Conservation (phyloP, 2,888 invertebrate genomes). For the Globia sparganii region DNA sequence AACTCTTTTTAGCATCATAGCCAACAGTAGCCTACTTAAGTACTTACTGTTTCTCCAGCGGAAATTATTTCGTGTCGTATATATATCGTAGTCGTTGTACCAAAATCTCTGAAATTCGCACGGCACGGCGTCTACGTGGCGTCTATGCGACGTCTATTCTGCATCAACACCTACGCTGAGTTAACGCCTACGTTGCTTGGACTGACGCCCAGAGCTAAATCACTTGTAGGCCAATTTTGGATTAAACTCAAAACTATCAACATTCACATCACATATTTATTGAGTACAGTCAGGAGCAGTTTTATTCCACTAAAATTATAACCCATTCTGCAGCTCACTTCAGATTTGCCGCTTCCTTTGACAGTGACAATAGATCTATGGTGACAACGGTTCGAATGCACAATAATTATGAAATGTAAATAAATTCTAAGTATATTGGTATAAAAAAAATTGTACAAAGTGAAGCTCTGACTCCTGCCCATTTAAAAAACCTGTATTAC, state of each 20-base stretch:
- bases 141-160: conserved; percentile 4
- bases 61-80: neutral
- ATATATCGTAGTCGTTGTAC: neutral
- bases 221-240: neutral
- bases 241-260: neutral
- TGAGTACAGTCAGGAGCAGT: neutral
- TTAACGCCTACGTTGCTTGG: conserved; percentile 7
- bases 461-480: neutral
- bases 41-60: neutral
- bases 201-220: conserved; percentile 7
- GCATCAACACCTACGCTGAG: conserved; percentile 5
- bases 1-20: neutral
- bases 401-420: neutral
- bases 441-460: neutral
- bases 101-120: neutral
- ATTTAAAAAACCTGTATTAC: neutral
- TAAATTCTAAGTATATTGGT: neutral
- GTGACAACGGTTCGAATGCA: neutral
- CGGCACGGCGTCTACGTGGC: neutral
- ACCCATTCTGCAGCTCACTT: neutral
- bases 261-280: neutral
- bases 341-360: neutral
- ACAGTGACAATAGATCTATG: neutral
- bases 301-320: neutral
- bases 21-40: neutral